Conservation (phyloP, 2,113 vertebrate genomes). For the Bubo scandiacus region DNA sequence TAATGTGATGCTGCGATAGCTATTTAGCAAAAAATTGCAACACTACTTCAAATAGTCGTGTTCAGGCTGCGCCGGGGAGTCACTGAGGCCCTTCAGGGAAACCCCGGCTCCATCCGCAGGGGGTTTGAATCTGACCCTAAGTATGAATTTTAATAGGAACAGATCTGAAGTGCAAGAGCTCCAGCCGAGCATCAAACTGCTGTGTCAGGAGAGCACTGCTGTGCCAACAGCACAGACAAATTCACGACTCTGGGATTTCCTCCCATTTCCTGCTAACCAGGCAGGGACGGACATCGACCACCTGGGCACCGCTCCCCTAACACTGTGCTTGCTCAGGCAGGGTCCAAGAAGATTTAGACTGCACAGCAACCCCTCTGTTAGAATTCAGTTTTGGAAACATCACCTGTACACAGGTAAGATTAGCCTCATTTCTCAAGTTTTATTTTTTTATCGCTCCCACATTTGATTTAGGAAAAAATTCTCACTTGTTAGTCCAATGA, state of each 20-base stretch:
- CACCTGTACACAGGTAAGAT: conserved; percentile 81
- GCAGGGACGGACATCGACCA: fast-evolving
- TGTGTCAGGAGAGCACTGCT: background rate
- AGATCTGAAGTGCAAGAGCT: background rate
- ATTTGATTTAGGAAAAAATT: background rate
- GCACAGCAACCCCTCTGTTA: conserved; percentile 73
- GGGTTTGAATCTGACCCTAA: background rate
- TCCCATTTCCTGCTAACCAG: fast-evolving
- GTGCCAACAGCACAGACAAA: background rate
- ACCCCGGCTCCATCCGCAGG: fast-evolving
- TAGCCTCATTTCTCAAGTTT: background rate
- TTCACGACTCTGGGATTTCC: fast-evolving
- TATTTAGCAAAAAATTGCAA: background rate
- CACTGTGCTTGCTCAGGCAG: conserved; percentile 33
- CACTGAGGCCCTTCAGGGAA: fast-evolving
- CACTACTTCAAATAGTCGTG: fast-evolving
- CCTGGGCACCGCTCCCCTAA: background rate
- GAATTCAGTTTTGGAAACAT: conserved; percentile 63
- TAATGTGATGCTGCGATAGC: fast-evolving
- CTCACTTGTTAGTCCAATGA: background rate
- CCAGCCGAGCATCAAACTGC: background rate
- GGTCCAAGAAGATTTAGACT: conserved; percentile 78
- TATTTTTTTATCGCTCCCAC: background rate
- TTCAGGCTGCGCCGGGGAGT: fast-evolving
- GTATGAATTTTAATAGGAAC: background rate